Evolutionary conservation across 2,113 vertebrate species (phyloP).

Genomic region (Oreochromis spilurus): DNA sequence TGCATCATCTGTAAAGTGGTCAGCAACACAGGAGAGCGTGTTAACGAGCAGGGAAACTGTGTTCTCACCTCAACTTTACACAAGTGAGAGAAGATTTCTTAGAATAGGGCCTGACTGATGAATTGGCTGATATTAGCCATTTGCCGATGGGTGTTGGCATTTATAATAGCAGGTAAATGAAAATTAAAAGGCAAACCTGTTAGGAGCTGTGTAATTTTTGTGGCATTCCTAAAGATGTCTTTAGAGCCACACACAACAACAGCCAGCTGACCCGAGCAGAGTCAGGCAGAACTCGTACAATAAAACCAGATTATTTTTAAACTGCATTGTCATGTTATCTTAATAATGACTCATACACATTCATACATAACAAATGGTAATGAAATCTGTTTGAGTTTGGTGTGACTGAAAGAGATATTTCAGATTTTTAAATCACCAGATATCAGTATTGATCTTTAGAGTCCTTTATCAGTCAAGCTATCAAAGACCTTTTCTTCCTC

Average conservation of each 20-base stretch:
- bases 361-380: neutral
- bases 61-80: neutral
- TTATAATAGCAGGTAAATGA: neutral
- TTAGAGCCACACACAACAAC: neutral
- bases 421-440: neutral
- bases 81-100: neutral
- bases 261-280: neutral
- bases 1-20: conserved; percentile 18
- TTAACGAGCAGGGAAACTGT: neutral
- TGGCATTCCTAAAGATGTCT: neutral
- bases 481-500: neutral
- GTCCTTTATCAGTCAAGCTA: neutral
- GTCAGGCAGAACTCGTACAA: neutral
- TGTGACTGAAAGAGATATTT: neutral
- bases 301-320: neutral
- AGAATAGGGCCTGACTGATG: neutral
- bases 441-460: neutral
- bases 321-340: neutral
- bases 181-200: neutral
- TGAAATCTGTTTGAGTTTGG: neutral
- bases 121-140: neutral
- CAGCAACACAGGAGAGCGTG: neutral
- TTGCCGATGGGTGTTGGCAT: neutral
- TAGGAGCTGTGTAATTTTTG: neutral
- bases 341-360: neutral